Evolutionary conservation across 2,888 invertebrate species (phyloP), one percentile per base, ranked within the genome.

Genomic region (Hypena proboscidalis): DNA sequence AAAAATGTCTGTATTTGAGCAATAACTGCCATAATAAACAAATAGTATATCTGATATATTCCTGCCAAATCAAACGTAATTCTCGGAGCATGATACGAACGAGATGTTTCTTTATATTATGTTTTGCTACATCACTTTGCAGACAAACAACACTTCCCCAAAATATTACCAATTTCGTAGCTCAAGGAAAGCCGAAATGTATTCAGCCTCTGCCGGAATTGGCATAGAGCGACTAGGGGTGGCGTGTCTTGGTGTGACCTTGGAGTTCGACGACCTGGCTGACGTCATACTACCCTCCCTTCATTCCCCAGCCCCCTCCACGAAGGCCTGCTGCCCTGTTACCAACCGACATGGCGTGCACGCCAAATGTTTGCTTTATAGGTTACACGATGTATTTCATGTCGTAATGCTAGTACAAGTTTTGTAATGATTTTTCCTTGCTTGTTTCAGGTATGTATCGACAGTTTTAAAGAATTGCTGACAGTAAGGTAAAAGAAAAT

Each of bases 191-290:
- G 14, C 7, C 29, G 29, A 40, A 43, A 42, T 30, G 40, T 39
- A 33, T 33, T 26, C 23, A 8, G 44, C n/a, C 41, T 42, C 31
- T 26, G 17, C 41, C 37, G 43, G 38, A 48, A 60, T 41, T 38
- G 37, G 30, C 38, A 43, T 37, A 23, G 39, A 41, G 52, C 54
- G 56, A 57, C 35, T 19, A 34, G 34, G 64, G 65, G 67, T 61
- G 58, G 68, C 50, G 56, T 67, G 70, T 72, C 78, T 77, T 77
- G 77, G 69, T 62, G 43, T 63, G 61, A 61, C 61, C 61, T 61
- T 61, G 61, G 46, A 56, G 60, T 57, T 60, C 78, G 72, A 62
- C 79, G 77, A 80, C 78, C 80, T 70, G 40, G 42, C 49, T 81
- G 77, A 79, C 78, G 81, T 80, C 77, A 77, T 38, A 39, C 50